phyloP scores from a whole-genome alignment of 2,797 vertebrate genomes.

The Oryzias sinensis region DNA sequence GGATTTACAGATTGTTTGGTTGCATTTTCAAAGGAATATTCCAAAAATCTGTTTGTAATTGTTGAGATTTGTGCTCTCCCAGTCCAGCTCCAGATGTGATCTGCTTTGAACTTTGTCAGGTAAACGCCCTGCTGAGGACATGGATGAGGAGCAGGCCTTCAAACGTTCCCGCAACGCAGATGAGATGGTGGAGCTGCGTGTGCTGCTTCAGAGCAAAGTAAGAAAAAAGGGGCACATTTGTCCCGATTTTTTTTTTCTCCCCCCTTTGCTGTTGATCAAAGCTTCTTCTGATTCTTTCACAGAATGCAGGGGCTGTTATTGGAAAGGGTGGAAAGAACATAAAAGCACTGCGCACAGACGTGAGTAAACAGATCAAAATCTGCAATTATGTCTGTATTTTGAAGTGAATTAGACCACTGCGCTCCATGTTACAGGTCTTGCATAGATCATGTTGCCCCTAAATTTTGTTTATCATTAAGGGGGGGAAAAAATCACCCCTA shows the following conservation, averaged over 20 bases:
- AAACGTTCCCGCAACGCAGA: slow-evolving; percentile 96
- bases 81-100: not conserved
- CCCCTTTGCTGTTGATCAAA: not conserved
- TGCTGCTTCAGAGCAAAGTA: slow-evolving; percentile 98
- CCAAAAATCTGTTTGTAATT: too few species aligned
- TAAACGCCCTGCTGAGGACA: slow-evolving; percentile 96
- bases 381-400: not conserved
- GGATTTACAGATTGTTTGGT: not conserved
- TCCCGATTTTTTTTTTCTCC: not conserved
- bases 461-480: not conserved
- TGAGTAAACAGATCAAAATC: slow-evolving; percentile 82
- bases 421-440: slow-evolving; percentile 17
- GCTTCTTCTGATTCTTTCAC: slow-evolving; percentile 27
- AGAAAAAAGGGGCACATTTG: slow-evolving; percentile 3
- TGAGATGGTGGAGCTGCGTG: slow-evolving; percentile 95
- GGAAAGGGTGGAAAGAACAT: slow-evolving; percentile 99
- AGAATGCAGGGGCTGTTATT: slow-evolving; percentile 98
- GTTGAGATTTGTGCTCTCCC: not conserved
- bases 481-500: not conserved
- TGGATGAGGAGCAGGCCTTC: slow-evolving; percentile 95
- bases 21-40: not conserved
- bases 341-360: slow-evolving; percentile 96
- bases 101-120: slow-evolving; percentile 71
- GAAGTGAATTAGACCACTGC: not conserved
- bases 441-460: slow-evolving; percentile 1